Percentiles rank a stretch among this genome's conserved stretches.
Conservation (phyloP, 2,888 invertebrate genomes). For the Tribolium freemani region DNA sequence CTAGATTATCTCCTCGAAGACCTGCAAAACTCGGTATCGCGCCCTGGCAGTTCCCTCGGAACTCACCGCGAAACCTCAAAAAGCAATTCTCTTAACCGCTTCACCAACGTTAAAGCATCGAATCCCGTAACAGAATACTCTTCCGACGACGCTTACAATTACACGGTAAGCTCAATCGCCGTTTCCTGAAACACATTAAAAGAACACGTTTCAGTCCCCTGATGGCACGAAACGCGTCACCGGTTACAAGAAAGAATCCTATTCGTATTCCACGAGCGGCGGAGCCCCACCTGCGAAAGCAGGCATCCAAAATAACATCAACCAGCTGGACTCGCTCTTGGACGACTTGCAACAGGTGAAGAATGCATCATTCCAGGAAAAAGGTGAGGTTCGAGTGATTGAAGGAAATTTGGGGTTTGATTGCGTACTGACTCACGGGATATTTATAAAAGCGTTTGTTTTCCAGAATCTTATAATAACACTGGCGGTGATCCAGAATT, state of each 20-base stretch:
- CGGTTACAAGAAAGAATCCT: conserved; percentile 65
- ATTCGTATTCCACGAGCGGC: conserved; percentile 60
- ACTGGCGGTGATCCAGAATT: conserved; percentile 64
- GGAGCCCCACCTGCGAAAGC: conserved; percentile 58
- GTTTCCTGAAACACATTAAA: not conserved
- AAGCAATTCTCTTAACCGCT: conserved; percentile 62
- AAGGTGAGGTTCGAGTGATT: conserved; percentile 48
- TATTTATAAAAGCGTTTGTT: conserved; percentile 56
- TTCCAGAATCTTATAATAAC: conserved; percentile 64
- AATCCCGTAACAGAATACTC: conserved; percentile 66
- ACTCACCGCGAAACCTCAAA: conserved; percentile 56
- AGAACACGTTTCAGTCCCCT: conserved; percentile 60
- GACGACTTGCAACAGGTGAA: conserved; percentile 77
- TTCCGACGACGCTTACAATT: conserved; percentile 65
- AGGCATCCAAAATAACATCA: conserved; percentile 74
- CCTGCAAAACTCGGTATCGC: conserved; percentile 66
- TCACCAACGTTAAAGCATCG: conserved; percentile 61
- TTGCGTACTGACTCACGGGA: conserved; percentile 64
- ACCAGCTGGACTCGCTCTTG: conserved; percentile 81
- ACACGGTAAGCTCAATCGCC: conserved; percentile 57
- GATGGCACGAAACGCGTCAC: conserved; percentile 65
- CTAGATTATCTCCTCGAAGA: conserved; percentile 67
- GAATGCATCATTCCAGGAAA: conserved; percentile 58
- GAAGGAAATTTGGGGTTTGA: conserved; percentile 49
- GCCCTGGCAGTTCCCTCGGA: conserved; percentile 64